Base-by-base conservation (phyloP, 2,113 vertebrate genomes). In the Halichoerus grypus region DNA sequence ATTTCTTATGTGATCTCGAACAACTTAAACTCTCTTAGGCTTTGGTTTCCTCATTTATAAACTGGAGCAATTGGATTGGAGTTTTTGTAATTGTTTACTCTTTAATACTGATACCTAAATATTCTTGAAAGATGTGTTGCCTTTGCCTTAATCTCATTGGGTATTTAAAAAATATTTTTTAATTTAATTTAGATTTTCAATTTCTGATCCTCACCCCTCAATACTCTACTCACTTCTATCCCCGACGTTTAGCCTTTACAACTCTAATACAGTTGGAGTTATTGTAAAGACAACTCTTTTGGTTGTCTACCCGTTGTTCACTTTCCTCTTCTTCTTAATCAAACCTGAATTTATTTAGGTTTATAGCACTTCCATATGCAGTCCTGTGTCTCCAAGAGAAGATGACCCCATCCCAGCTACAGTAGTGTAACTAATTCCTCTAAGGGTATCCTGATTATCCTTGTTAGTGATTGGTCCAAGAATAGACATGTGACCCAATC, bases 31-130 rank as follows among this genome's bases (percentile, higher is more conserved):
- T n/a, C 67, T 42, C 9, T 82, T 55, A 59, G 63, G 28, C 16
- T 85, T 76, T 15, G 6, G 3, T 74, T 39, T 82, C 12, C 33
- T 85, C 18, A 67, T 57, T 80, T 85, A 31, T 67, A 81, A 92
- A 81, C 28, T 72, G 15, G 21, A 84, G 9, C 19, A 51, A 51
- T 31, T 69, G 10, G 4, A 69, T 1, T 36, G 5, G 28, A 82
- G 79, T 63, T 95, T 81, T 69, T 9, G 24, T 94, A 92, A 49
- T 79, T 79, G 28, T 86, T 31, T 67, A 82, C 59, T 69, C 93
- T 90, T 90, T 11, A 46, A 18, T 88, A n/a, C 33, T 67, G 9
- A 84, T 39, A 49, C 24, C 24, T 63, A 55, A 31, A 61, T 88
- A 84, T 85, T 87, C 13, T 89, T 55, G 76, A 87, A 96, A 90